phyloP scores from a whole-genome alignment of 2,113 vertebrate genomes.

The Oreochromis spilurus region DNA sequence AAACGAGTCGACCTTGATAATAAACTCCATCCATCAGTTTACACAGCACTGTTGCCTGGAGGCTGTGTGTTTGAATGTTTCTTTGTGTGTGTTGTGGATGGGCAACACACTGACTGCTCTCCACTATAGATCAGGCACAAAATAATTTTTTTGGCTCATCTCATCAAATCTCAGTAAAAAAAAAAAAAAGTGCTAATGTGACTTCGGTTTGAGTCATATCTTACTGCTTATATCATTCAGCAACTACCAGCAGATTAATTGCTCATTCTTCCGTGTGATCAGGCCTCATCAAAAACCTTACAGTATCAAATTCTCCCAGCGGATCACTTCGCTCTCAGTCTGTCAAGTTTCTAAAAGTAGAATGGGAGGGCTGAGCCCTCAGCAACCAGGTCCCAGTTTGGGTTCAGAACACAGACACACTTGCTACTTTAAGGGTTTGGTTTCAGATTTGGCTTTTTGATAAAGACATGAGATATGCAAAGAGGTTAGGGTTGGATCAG shows the following conservation, averaged over 20 bases:
- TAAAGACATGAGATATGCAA: not conserved
- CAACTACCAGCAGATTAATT: not conserved
- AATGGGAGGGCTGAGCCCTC: not conserved
- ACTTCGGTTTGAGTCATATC: not conserved
- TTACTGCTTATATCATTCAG: not conserved
- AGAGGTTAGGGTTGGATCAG: not conserved
- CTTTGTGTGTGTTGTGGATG: not conserved
- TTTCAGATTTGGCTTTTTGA: not conserved
- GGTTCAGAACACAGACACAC: not conserved
- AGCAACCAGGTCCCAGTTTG: not conserved
- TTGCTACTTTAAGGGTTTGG: not conserved
- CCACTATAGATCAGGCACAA: not conserved
- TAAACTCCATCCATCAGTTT: conserved; percentile 34
- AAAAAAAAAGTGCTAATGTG: not conserved
- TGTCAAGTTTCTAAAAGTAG: not conserved
- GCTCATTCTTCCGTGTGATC: not conserved
- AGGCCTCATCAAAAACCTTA: not conserved
- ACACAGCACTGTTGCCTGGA: not conserved
- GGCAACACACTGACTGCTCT: not conserved
- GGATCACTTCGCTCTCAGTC: not conserved
- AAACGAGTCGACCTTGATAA: not conserved
- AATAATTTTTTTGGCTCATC: not conserved
- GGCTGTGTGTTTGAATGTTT: not conserved
- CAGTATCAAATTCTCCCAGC: not conserved
- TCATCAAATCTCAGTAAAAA: not conserved